Percentiles rank a stretch among this genome's conserved stretches.
Conservation (phyloP, 2,888 invertebrate genomes). For the Poecilobothrus nobilitatus region DNA sequence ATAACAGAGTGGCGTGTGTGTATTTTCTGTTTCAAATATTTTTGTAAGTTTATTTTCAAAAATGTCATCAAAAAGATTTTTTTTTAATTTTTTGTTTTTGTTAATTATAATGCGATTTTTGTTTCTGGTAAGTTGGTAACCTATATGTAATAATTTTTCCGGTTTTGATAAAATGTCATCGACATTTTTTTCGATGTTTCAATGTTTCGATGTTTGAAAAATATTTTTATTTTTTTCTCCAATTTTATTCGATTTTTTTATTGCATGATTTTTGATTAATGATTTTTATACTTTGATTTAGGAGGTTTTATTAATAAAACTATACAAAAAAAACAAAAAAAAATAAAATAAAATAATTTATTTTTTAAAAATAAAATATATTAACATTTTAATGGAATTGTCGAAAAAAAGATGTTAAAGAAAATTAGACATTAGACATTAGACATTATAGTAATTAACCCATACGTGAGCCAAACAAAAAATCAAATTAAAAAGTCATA, state of each 20-base stretch:
- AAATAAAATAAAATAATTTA: not conserved
- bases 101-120: not conserved
- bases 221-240: not conserved
- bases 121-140: too few species aligned
- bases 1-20: too few species aligned
- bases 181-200: not conserved
- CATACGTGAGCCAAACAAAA: not conserved
- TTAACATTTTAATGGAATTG: constrained; percentile 5
- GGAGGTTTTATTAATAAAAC: not conserved
- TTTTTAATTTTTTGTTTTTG: too few species aligned
- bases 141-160: not conserved
- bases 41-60: too few species aligned
- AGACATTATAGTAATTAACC: not conserved
- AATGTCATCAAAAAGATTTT: too few species aligned
- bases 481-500: not conserved
- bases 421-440: not conserved
- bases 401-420: not conserved
- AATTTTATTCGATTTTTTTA: not conserved
- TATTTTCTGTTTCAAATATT: too few species aligned
- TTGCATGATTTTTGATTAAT: constrained; percentile 4
- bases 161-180: not conserved
- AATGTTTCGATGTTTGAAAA: not conserved
- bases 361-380: not conserved
- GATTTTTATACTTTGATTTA: not conserved
- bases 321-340: too few species aligned